These are phyloP conservation scores for Euschistus heros DNA, from an alignment of 1,140 invertebrate species.

Conservation along the genomic window DNA sequence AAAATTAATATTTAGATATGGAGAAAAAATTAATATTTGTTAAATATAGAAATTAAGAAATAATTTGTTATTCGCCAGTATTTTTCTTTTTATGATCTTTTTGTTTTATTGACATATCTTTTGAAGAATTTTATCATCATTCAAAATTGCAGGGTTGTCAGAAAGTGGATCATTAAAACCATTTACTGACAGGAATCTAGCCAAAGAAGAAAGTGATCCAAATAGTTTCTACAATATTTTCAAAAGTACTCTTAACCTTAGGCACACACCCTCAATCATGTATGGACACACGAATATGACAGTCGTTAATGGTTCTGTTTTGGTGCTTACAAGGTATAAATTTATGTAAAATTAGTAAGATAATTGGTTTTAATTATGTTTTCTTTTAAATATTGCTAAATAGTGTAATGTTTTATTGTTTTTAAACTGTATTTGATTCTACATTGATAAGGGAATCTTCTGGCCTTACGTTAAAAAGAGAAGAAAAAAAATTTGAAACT, in stretches of 20 bases:
- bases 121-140: neutral
- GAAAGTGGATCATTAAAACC: neutral
- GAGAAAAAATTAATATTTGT: neutral
- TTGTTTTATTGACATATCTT: neutral
- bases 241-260: conserved; percentile 12
- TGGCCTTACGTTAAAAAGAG: no score
- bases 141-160: neutral
- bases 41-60: neutral
- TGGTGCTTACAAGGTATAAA: no score
- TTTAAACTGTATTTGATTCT: no score
- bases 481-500: no score
- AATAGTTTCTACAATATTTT: conserved; percentile 6
- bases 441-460: no score
- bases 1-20: neutral
- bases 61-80: neutral
- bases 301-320: no score
- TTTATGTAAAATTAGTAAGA: no score
- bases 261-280: conserved; percentile 13
- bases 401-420: no score
- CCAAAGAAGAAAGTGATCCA: neutral
- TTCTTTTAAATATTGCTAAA: no score
- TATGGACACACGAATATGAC: neutral
- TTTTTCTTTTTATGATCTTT: neutral
- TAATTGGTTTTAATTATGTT: no score
- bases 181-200: neutral